phyloP scores from a whole-genome alignment of 2,113 vertebrate species.

The Cephalopterus ornatus region DNA sequence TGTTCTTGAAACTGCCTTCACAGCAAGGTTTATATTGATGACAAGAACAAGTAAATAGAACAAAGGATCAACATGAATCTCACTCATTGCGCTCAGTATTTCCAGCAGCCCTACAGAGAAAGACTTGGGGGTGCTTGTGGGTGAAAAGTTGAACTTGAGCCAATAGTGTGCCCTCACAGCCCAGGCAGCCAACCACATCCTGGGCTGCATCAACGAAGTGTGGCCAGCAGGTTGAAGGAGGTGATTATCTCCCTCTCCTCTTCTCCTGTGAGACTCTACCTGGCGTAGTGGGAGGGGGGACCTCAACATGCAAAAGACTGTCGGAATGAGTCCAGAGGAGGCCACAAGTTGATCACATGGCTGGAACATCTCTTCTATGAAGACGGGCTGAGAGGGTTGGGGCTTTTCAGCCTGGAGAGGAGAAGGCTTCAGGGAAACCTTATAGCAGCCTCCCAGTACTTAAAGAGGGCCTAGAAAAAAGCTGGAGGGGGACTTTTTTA shows the following conservation, averaged over 20 bases:
- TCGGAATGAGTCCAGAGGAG: neutral
- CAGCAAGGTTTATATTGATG: constrained; percentile 21
- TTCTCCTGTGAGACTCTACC: neutral
- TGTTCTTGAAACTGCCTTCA: neutral
- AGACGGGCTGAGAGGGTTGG: neutral
- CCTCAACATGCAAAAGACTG: neutral
- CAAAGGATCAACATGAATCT: neutral
- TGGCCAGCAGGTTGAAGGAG: neutral
- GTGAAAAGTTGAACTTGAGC: neutral
- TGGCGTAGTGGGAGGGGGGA: neutral
- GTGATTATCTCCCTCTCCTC: neutral
- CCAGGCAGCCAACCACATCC: neutral
- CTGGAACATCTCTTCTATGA: neutral
- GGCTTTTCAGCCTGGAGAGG: neutral
- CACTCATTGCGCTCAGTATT: neutral
- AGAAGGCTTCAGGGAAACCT: neutral
- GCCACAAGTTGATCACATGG: neutral
- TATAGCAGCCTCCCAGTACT: neutral
- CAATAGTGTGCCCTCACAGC: neutral
- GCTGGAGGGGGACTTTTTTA: neutral
- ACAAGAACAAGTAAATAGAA: neutral
- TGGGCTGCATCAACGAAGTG: neutral
- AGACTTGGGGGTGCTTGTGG: neutral
- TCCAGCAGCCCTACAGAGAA: neutral
- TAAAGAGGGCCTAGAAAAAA: neutral